Percentiles rank a stretch among this genome's conserved stretches.
These are phyloP conservation scores for Acronicta leporina DNA, from an alignment of 2,888 invertebrate species.

Conservation along the genomic window DNA sequence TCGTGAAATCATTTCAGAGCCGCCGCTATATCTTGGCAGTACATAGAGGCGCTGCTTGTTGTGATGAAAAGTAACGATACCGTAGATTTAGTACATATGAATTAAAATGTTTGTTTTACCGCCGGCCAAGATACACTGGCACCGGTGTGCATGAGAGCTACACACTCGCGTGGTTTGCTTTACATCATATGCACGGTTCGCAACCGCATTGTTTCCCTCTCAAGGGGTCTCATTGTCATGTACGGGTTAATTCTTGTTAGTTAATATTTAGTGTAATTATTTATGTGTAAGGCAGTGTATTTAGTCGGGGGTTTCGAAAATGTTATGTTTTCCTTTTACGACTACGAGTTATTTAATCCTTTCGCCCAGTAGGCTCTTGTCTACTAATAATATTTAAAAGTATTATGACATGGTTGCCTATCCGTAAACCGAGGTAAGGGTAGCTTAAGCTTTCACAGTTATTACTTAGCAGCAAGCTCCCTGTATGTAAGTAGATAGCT, in stretches of 20 bases:
- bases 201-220: conserved; percentile 9
- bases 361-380: too few species aligned
- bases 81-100: conserved; percentile 3
- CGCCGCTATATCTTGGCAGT: conserved; percentile 16
- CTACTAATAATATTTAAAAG: too few species aligned
- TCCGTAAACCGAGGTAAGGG: too few species aligned
- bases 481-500: too few species aligned
- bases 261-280: too few species aligned
- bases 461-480: too few species aligned
- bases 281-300: too few species aligned
- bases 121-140: conserved; percentile 17
- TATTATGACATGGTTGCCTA: too few species aligned
- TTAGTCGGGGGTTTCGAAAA: too few species aligned
- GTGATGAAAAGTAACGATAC: not conserved
- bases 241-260: not conserved
- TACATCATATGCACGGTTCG: conserved; percentile 10
- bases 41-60: conserved; percentile 9
- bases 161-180: not conserved
- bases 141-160: conserved; percentile 4
- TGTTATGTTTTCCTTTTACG: too few species aligned
- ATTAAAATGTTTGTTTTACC: not conserved
- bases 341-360: too few species aligned
- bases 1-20: conserved; percentile 61
- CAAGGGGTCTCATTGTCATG: not conserved
- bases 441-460: too few species aligned